Conservation (phyloP, 2,113 vertebrate species). For the Neolamprologus caudopunctatus region DNA sequence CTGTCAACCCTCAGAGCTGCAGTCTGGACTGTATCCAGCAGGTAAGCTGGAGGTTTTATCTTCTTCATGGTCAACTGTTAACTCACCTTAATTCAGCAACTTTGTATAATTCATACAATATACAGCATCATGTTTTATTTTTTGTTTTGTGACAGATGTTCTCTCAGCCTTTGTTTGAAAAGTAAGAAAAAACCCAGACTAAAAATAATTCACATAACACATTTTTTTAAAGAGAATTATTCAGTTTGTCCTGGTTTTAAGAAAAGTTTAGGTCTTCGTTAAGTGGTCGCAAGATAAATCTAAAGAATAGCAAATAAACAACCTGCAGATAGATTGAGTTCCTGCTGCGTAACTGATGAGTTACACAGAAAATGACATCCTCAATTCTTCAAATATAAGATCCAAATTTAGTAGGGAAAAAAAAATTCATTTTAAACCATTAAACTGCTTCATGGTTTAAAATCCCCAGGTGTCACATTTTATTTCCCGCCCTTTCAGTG, state of each 20-base stretch:
- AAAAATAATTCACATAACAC: background rate
- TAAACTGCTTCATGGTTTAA: background rate
- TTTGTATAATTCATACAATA: background rate
- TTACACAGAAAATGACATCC: background rate
- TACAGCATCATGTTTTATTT: background rate
- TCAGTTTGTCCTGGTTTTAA: background rate
- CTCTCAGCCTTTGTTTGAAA: background rate
- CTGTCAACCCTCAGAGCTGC: slow-evolving; percentile 55
- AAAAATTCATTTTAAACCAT: background rate
- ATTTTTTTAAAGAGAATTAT: background rate
- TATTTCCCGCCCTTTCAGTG: background rate
- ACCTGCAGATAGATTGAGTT: background rate
- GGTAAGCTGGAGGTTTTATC: slow-evolving; percentile 34
- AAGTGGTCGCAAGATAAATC: background rate
- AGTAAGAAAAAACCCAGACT: fast-evolving
- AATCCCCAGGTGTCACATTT: background rate
- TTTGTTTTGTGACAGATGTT: background rate
- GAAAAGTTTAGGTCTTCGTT: background rate
- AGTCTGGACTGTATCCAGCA: slow-evolving; percentile 57
- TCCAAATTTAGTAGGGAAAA: background rate
- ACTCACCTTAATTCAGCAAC: background rate
- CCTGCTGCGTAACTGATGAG: background rate
- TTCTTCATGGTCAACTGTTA: background rate
- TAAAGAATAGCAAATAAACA: background rate
- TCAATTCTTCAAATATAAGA: background rate